Evolutionary conservation across 35 echinoderm and acorn worm species (phyloP).

Genomic region (Nesometra sesokonis): DNA sequence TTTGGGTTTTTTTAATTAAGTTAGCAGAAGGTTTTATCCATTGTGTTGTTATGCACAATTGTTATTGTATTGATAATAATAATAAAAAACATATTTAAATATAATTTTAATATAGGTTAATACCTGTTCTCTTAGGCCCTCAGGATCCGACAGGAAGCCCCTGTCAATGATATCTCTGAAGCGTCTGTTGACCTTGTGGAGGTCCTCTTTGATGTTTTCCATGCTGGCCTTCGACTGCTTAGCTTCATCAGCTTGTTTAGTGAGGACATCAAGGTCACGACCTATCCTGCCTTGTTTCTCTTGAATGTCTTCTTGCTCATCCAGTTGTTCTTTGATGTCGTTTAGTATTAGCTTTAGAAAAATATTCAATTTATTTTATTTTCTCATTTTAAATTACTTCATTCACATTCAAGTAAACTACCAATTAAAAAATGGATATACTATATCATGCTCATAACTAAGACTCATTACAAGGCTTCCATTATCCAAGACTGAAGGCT

Average conservation of each 20-base stretch:
- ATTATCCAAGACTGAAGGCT: too few relatives aligned
- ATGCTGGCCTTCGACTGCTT: constrained; percentile 49
- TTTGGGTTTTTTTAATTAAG: too few relatives aligned
- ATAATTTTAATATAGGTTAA: not conserved
- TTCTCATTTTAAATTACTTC: too few relatives aligned
- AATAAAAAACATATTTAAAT: not conserved
- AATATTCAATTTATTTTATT: too few relatives aligned
- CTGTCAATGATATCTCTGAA: constrained; percentile 91
- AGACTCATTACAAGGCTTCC: too few relatives aligned
- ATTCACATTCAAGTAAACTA: too few relatives aligned
- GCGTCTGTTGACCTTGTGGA: constrained; percentile 56
- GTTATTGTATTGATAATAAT: too few relatives aligned
- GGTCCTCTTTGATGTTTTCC: constrained; percentile 58
- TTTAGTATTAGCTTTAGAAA: constrained; percentile 48
- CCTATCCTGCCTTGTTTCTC: constrained; percentile 64
- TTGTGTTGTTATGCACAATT: too few relatives aligned
- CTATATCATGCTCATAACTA: too few relatives aligned
- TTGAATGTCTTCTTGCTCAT: constrained; percentile 53
- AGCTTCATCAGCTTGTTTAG: constrained; percentile 44
- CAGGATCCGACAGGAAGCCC: constrained; percentile 70
- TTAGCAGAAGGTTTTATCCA: too few relatives aligned
- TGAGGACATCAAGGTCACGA: constrained; percentile 51
- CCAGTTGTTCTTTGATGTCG: constrained; percentile 47
- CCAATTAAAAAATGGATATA: too few relatives aligned
- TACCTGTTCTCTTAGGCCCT: constrained; percentile 86